Evolutionary conservation across 2,888 invertebrate genomes (phyloP).

Genomic region (Oligia latruncula): DNA sequence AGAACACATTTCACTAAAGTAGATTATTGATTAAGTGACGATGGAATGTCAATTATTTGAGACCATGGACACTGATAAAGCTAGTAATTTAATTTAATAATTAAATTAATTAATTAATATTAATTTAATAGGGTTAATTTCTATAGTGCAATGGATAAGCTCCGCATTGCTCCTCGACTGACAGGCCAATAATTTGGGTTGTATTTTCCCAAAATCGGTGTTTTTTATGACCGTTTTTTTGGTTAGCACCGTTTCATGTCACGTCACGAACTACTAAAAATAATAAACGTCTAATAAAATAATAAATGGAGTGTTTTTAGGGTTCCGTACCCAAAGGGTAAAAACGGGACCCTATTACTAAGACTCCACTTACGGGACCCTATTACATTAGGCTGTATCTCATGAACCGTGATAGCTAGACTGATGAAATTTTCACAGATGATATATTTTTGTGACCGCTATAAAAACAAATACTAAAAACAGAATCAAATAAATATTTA

Average conservation of each 20-base stretch:
- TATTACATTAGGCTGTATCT: too few relatives aligned
- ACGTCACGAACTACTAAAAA: conserved; percentile 22
- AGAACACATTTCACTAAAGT: background rate
- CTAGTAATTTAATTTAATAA: too few relatives aligned
- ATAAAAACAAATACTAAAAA: too few relatives aligned
- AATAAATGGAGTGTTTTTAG: conserved; percentile 22
- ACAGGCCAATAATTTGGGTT: background rate
- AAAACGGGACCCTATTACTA: too few relatives aligned
- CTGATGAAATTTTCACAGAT: too few relatives aligned
- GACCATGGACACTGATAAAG: background rate
- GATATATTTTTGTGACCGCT: too few relatives aligned
- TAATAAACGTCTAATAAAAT: conserved; percentile 30
- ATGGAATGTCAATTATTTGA: background rate
- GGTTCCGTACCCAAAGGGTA: too few relatives aligned
- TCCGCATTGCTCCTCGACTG: background rate
- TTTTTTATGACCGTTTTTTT: conserved; percentile 26
- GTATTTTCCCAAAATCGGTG: background rate
- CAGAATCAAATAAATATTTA: too few relatives aligned
- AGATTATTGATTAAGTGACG: background rate
- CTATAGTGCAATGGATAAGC: background rate
- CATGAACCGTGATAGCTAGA: too few relatives aligned
- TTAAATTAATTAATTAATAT: too few relatives aligned
- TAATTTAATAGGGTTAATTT: background rate
- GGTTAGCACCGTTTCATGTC: conserved; percentile 11
- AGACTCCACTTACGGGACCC: too few relatives aligned